Evolutionary conservation across 2,113 vertebrate species (phyloP).

Genomic region (Phoenicopterus ruber): DNA sequence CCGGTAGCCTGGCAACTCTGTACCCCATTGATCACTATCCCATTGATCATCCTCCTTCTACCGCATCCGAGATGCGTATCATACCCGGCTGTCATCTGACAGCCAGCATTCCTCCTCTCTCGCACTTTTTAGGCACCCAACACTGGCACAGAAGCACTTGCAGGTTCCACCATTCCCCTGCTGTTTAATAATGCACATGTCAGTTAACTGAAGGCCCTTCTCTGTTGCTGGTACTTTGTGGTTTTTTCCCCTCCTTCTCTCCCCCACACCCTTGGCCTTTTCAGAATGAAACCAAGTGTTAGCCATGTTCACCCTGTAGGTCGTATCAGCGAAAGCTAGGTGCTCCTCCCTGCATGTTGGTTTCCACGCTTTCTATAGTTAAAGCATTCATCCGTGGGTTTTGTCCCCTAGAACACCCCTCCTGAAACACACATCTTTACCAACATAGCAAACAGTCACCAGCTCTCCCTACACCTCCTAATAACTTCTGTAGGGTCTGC

Average conservation of each 20-base stretch:
- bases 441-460: neutral
- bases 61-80: neutral
- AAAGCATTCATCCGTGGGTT: neutral
- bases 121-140: neutral
- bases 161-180: neutral
- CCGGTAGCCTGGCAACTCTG: neutral
- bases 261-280: neutral
- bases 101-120: neutral
- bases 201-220: neutral
- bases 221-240: neutral
- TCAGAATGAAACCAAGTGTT: neutral
- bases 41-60: neutral
- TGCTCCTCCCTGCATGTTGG: fast-evolving
- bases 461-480: neutral
- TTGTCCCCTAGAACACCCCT: neutral
- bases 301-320: neutral
- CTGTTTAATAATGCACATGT: neutral
- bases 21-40: neutral
- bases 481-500: neutral
- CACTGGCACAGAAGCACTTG: neutral
- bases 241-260: neutral
- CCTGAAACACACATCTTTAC: neutral
- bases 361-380: neutral
- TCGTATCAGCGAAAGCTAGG: fast-evolving
- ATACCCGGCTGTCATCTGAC: neutral